These are phyloP conservation scores for Oedothorax gibbosus DNA, from an alignment of 1,140 invertebrate genomes.

Conservation along the genomic window DNA sequence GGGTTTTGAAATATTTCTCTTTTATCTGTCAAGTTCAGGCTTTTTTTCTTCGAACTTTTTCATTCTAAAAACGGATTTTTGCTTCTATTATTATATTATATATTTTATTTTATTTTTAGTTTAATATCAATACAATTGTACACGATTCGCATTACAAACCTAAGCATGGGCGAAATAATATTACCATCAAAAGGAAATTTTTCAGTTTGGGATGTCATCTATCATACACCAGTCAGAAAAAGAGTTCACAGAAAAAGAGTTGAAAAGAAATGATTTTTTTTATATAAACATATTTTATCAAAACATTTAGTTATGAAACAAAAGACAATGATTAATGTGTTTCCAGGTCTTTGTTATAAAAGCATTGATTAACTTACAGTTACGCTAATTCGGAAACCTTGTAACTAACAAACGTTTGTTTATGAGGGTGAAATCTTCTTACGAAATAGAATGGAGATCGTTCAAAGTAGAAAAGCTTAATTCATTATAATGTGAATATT, in stretches of 20 bases:
- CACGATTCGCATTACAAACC: not conserved
- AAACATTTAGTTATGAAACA: slow-evolving; percentile 24
- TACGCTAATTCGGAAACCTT: too few species aligned
- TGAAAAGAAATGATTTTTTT: not conserved
- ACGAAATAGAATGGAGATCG: too few species aligned
- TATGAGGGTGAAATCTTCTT: too few species aligned
- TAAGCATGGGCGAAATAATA: not conserved
- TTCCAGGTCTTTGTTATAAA: not conserved
- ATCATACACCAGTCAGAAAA: slow-evolving; percentile 10
- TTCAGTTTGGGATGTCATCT: not conserved
- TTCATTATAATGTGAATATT: too few species aligned
- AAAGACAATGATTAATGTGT: slow-evolving; percentile 30
- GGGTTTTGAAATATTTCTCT: too few species aligned
- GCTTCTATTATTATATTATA: not conserved
- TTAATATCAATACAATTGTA: not conserved
- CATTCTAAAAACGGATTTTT: too few species aligned
- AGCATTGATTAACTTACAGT: too few species aligned
- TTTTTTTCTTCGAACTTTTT: too few species aligned
- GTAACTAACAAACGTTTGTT: too few species aligned
- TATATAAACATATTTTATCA: slow-evolving; percentile 6
- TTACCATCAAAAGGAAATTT: not conserved
- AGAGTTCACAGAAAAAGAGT: not conserved
- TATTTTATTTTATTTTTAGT: not conserved
- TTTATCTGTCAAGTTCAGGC: too few species aligned
- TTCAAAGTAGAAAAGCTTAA: too few species aligned